These are phyloP conservation scores for Augochlorella aurata DNA, from an alignment of 2,888 invertebrate species.

Conservation along the genomic window DNA sequence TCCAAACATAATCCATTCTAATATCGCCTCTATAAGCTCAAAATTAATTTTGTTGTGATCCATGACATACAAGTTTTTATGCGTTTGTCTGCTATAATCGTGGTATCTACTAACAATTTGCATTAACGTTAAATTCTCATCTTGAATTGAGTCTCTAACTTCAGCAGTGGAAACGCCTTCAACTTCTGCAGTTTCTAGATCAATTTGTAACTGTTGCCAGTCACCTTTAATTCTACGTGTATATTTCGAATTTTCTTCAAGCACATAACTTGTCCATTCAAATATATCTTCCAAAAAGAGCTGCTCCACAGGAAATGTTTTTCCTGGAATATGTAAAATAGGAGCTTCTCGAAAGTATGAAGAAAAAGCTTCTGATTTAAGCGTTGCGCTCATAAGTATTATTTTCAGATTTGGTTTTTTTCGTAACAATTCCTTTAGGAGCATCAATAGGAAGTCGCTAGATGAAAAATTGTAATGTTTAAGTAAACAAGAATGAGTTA, in stretches of 20 bases:
- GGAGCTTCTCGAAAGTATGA: slow-evolving; percentile 92
- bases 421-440: slow-evolving; percentile 89
- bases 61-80: slow-evolving; percentile 90
- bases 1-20: slow-evolving; percentile 88
- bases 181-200: slow-evolving; percentile 86
- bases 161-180: slow-evolving; percentile 84
- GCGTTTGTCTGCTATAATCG: slow-evolving; percentile 85
- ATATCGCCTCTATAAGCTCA: slow-evolving; percentile 88
- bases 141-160: slow-evolving; percentile 85
- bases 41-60: slow-evolving; percentile 90
- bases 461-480: slow-evolving; percentile 38
- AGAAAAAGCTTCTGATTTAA: slow-evolving; percentile 93
- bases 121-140: slow-evolving; percentile 88
- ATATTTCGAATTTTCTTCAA: slow-evolving; percentile 86
- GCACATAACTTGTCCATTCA: slow-evolving; percentile 85
- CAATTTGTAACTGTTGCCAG: slow-evolving; percentile 85
- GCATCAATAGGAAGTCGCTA: slow-evolving; percentile 93
- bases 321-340: slow-evolving; percentile 90
- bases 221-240: slow-evolving; percentile 86
- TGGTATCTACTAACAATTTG: slow-evolving; percentile 88
- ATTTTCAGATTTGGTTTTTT: slow-evolving; percentile 90
- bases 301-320: slow-evolving; percentile 93
- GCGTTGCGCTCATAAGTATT: slow-evolving; percentile 96
- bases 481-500: slow-evolving; percentile 15
- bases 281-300: slow-evolving; percentile 91